Evolutionary conservation across 2,113 vertebrate species (phyloP), one percentile per base, ranked within the genome.

Genomic region (Hymenochirus boettgeri): DNA sequence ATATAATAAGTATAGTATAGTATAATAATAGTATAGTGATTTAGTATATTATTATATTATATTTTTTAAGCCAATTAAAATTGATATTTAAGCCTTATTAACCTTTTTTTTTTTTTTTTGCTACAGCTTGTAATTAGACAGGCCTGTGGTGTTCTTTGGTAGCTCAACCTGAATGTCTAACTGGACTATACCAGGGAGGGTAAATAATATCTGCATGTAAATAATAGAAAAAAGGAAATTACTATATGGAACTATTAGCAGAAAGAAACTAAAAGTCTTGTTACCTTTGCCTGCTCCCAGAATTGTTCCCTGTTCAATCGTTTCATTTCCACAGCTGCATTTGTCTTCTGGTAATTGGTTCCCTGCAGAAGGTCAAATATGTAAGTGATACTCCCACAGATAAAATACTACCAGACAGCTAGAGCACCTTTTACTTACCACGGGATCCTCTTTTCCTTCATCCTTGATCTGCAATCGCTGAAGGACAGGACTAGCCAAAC

Each of bases 301-400:
- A 99, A 99, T 71, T 96, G 92, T 85, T 98, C 95, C 42, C 95
- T 87, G 79, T 99, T 98, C 79, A 98, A 90, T 59, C 93, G 91
- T 79, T 96, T 98, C 93, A 99, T 98, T 78, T 99, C 96, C 73
- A 95, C 90, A 25, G 96, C 94, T 5, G 96, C 95, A 0, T 99
- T 93, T 0, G 95, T 98, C 80, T 98, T 99, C 86, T 96, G 83
- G 71, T 98, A 98, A 61, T 89, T 90, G 10, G 96, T 95, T 42
- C 95, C 95, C 95, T 98, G 89, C 23, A 56, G 0, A 57, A 70
- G 63, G 60, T 69, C 21, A 42, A 56, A 45, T 17, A 22, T 24
- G 65, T 59, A 71, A 54, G 33, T 12, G 33, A 35, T 9, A 35
- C 7, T 35, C 33, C 33, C 33, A 11, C 3, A 11, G 33, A 13